Conservation (phyloP, 2,888 invertebrate genomes). For the Hemithea aestivaria region DNA sequence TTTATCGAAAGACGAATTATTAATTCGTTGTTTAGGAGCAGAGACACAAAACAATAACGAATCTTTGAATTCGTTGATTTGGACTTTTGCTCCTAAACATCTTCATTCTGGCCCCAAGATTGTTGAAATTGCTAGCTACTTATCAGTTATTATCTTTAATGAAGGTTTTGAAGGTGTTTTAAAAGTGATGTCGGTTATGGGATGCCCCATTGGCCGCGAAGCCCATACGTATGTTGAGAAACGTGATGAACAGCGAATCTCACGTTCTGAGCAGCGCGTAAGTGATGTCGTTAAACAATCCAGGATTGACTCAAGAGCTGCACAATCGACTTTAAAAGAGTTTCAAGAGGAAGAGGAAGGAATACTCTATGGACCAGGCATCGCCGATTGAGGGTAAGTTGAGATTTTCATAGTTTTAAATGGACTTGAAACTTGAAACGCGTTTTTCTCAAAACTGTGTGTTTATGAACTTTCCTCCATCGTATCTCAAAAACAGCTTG, state of each 20-base stretch:
- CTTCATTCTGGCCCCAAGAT: background rate
- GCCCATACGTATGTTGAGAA: background rate
- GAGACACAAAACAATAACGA: background rate
- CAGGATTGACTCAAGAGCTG: background rate
- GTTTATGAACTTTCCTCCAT: too few species aligned
- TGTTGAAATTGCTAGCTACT: background rate
- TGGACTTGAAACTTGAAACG: too few species aligned
- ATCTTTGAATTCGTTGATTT: background rate
- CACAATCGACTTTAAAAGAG: background rate
- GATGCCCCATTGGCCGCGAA: background rate
- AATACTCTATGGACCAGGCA: background rate
- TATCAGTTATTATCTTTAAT: background rate
- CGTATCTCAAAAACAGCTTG: too few species aligned
- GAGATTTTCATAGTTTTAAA: too few species aligned
- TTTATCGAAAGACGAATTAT: background rate
- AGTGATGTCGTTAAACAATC: background rate
- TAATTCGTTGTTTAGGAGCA: background rate
- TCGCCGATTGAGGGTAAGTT: too few species aligned
- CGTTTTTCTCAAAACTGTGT: too few species aligned
- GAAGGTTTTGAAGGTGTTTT: background rate
- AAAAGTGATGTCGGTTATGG: background rate
- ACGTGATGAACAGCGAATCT: background rate
- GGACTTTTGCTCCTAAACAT: background rate
- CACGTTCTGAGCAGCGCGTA: background rate
- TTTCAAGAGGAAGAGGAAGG: background rate